Evolutionary conservation across 2,113 vertebrate species (phyloP).

Genomic region (Hipposideros armiger): DNA sequence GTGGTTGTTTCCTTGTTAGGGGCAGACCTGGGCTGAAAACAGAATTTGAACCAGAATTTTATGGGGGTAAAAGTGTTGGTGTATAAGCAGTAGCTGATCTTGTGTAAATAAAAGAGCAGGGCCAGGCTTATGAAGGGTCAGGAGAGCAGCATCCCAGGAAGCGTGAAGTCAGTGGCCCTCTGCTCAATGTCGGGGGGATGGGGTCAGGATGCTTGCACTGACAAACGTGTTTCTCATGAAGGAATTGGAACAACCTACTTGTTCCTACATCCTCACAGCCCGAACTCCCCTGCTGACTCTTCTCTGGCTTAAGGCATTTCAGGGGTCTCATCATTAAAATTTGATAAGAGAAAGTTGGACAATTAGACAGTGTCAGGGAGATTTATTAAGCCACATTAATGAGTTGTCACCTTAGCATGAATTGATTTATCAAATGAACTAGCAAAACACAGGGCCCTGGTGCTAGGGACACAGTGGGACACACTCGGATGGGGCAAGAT

Average conservation of each 20-base stretch:
- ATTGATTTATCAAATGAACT: neutral
- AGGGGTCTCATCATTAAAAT: neutral
- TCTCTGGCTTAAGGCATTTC: no score
- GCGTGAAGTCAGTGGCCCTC: neutral
- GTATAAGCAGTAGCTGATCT: neutral
- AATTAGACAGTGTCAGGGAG: neutral
- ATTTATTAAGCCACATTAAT: neutral
- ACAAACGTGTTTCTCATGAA: neutral
- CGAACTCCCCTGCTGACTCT: neutral
- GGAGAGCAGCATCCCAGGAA: neutral
- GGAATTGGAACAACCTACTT: no score
- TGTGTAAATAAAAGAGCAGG: neutral
- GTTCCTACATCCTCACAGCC: rapidly evolving
- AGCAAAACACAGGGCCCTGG: neutral
- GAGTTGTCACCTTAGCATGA: no score
- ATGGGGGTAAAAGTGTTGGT: rapidly evolving
- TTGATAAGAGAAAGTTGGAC: neutral
- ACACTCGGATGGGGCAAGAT: neutral
- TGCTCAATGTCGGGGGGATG: rapidly evolving
- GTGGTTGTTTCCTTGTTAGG: rapidly evolving
- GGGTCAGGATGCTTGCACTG: neutral
- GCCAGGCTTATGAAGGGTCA: neutral
- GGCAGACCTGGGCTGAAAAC: neutral
- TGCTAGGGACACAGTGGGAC: no score
- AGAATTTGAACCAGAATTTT: neutral